phyloP scores from a whole-genome alignment of 2,888 invertebrate genomes.

The Xanthia icteritia region DNA sequence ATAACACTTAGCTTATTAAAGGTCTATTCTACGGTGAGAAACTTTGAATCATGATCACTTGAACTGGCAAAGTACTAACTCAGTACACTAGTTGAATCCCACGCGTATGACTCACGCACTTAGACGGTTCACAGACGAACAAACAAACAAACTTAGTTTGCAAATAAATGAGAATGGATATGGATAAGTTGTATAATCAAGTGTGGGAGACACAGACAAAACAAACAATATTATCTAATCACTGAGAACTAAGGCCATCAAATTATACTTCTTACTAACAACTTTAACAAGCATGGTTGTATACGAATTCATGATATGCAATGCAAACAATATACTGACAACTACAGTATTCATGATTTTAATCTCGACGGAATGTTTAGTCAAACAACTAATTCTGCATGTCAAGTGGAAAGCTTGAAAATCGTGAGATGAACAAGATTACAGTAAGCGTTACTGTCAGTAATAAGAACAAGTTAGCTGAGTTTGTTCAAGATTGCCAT shows the following conservation, averaged over 20 bases:
- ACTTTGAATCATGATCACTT: slow-evolving; percentile 69
- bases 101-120: slow-evolving; percentile 83
- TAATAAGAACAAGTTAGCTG: slow-evolving; percentile 61
- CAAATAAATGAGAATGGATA: slow-evolving; percentile 65
- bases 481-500: slow-evolving; percentile 69
- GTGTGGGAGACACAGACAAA: slow-evolving; percentile 54
- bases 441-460: slow-evolving; percentile 62
- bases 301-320: slow-evolving; percentile 6
- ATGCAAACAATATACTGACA: background rate
- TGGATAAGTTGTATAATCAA: slow-evolving; percentile 52
- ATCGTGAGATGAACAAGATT: slow-evolving; percentile 71
- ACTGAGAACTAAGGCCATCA: slow-evolving; percentile 20
- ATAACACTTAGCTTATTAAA: slow-evolving; percentile 52
- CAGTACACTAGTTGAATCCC: slow-evolving; percentile 73
- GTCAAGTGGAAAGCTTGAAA: slow-evolving; percentile 63
- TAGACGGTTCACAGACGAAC: slow-evolving; percentile 83
- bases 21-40: slow-evolving; percentile 51
- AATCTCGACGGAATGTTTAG: slow-evolving; percentile 26
- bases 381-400: slow-evolving; percentile 53
- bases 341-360: slow-evolving; percentile 7
- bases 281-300: slow-evolving; percentile 16
- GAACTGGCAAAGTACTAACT: slow-evolving; percentile 60
- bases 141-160: slow-evolving; percentile 72
- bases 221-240: slow-evolving; percentile 59
- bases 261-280: slow-evolving; percentile 10